Conservation (phyloP, 1,140 invertebrate genomes). For the Stegodyphus dumicola region DNA sequence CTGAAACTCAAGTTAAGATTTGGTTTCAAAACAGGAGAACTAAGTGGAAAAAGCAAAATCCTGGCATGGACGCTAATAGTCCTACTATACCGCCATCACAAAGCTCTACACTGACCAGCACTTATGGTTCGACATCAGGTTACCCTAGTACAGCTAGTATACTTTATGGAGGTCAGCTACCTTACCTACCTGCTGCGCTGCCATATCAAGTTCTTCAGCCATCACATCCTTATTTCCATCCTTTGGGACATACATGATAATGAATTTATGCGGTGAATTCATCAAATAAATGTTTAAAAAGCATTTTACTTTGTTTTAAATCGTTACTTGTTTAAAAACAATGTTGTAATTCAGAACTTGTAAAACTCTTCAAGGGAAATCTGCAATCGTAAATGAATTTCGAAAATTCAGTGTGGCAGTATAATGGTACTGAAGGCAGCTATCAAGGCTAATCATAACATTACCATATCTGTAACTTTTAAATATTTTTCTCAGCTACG, state of each 20-base stretch:
- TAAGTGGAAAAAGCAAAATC: conserved; percentile 99
- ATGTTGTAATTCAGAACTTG: too few species aligned
- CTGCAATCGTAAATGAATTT: too few species aligned
- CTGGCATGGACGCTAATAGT: conserved; percentile 88
- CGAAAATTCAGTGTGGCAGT: not conserved
- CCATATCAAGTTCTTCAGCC: conserved; percentile 47
- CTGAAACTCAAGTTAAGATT: conserved; percentile 98
- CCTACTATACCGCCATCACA: conserved; percentile 62
- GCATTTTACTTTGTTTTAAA: not conserved
- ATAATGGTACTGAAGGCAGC: too few species aligned
- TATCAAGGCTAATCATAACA: too few species aligned
- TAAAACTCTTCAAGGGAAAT: too few species aligned
- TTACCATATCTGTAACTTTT: too few species aligned
- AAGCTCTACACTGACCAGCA: conserved; percentile 24
- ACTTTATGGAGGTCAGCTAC: conserved; percentile 63
- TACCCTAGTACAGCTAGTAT: conserved; percentile 61
- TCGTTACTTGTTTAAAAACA: too few species aligned
- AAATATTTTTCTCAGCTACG: too few species aligned
- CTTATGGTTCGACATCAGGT: conserved; percentile 42
- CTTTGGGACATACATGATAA: conserved; percentile 52
- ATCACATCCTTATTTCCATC: conserved; percentile 57
- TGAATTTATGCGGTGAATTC: conserved; percentile 6
- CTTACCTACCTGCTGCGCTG: conserved; percentile 62
- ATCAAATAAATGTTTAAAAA: not conserved
- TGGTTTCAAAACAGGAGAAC: conserved; percentile 98